Evolutionary conservation across 2,797 vertebrate genomes (phyloP).

Genomic region (Danio aesculapii): DNA sequence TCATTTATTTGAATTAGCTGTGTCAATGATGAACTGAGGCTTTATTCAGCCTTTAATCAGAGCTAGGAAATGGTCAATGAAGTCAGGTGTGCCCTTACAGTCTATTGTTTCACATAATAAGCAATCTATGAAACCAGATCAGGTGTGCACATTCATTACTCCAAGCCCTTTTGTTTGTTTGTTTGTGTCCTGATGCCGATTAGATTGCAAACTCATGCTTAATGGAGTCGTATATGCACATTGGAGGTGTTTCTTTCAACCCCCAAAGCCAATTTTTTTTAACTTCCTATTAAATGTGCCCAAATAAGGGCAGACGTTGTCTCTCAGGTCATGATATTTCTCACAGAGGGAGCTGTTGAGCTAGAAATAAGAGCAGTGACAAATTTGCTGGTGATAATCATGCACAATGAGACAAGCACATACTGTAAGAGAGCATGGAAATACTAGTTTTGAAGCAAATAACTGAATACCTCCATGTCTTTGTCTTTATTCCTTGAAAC

Average conservation of each 20-base stretch:
- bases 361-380: slow-evolving; percentile 65
- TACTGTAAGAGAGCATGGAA: slow-evolving; percentile 42
- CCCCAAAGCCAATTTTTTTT: slow-evolving; percentile 44
- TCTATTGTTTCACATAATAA: slow-evolving; percentile 32
- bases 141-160: background rate
- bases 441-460: background rate
- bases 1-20: slow-evolving; percentile 58
- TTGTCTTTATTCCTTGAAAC: background rate
- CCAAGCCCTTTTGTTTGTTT: background rate
- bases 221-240: background rate
- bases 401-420: slow-evolving; percentile 18
- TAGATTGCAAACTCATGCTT: background rate
- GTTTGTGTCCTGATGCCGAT: background rate
- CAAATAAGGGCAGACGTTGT: slow-evolving; percentile 46
- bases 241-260: background rate
- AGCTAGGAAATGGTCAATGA: slow-evolving; percentile 33
- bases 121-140: background rate
- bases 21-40: slow-evolving; percentile 49
- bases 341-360: slow-evolving; percentile 83
- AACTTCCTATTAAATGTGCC: slow-evolving; percentile 55
- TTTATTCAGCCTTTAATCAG: slow-evolving; percentile 41
- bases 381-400: slow-evolving; percentile 52
- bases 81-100: slow-evolving; percentile 38
- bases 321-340: slow-evolving; percentile 54
- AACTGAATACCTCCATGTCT: background rate